Evolutionary conservation across 2,888 invertebrate genomes (phyloP), one percentile per base, ranked within the genome.

Genomic region (Norana najaformis): DNA sequence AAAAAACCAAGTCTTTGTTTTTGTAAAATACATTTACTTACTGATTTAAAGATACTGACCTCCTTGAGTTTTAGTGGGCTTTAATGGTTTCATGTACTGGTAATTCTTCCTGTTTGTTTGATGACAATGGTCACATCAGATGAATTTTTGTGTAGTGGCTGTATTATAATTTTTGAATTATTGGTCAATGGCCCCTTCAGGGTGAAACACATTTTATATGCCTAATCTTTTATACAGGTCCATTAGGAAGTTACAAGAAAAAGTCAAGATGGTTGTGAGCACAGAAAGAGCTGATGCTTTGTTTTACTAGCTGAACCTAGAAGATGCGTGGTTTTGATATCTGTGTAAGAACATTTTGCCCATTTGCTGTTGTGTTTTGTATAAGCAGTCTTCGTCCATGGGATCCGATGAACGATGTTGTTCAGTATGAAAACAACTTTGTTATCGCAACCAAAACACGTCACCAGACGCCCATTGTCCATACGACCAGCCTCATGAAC

Each of bases 401-500:
- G 98, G 97, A 98, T 95, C 96, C 96, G 0, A 96, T 97, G 90
- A 97, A 97, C 92, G 98, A 98, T 94, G 95, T 97, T 38, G 96
- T 97, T 92, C 98, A 98, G 94, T 98, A 97, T 94, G 98, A 98
- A 94, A 96, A 96, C 13, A 96, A 97, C 90, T 98, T 97, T 94
- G 95, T 97, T 89, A 96, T 98, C 83, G 96, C 96, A 90, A 97
- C 97, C 1, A 96, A 97, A 94, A 97, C 97, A 16, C 96, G 96
- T 90, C 97, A 97, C 94, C 96, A 96, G 92, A 96, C 97, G 37
- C 97, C 97, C 88, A 96, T 97, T 93, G 96, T 97, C 93, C 96
- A 97, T 91, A 96, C 97, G 69, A 96, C 96, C 89, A 97, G 97
- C 94, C 96, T 97, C 92, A 96, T 96, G 91, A 96, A 96, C 93